These are phyloP conservation scores for Rhingia rostrata DNA, from an alignment of 2,888 invertebrate species.

Conservation along the genomic window DNA sequence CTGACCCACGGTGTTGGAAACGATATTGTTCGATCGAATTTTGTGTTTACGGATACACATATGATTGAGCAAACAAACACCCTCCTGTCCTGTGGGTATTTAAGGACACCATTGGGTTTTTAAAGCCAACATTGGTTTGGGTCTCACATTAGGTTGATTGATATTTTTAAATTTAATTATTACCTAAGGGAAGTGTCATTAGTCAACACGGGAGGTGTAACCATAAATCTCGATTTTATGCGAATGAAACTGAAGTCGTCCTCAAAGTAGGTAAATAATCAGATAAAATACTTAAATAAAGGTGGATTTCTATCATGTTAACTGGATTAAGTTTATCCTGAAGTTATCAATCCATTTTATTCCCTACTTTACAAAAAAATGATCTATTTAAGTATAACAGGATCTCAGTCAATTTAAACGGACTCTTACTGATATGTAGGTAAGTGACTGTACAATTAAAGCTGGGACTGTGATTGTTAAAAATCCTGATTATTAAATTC, in stretches of 20 bases:
- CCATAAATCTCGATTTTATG: conserved; percentile 33
- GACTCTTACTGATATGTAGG: no score
- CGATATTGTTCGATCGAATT: conserved; percentile 41
- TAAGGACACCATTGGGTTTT: conserved; percentile 32
- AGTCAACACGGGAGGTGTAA: conserved; percentile 10
- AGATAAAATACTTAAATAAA: background rate
- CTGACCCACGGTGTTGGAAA: conserved; percentile 17
- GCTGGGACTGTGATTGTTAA: no score
- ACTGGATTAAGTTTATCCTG: no score
- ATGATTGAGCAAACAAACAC: conserved; percentile 68
- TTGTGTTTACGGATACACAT: conserved; percentile 39
- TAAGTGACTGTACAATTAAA: no score
- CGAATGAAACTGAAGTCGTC: background rate
- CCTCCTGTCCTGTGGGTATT: conserved; percentile 70
- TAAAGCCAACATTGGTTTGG: conserved; percentile 24
- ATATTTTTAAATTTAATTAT: conserved; percentile 57
- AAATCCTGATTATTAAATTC: no score
- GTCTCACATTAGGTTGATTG: conserved; percentile 47
- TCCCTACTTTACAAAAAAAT: background rate
- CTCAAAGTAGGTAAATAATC: no score
- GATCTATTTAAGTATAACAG: no score
- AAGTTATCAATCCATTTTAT: no score
- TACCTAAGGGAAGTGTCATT: conserved; percentile 25
- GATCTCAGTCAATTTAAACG: no score
- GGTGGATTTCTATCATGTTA: background rate